Evolutionary conservation across 2,888 invertebrate genomes (phyloP), one percentile per base, ranked within the genome.

Genomic region (Stenodema calcarata): DNA sequence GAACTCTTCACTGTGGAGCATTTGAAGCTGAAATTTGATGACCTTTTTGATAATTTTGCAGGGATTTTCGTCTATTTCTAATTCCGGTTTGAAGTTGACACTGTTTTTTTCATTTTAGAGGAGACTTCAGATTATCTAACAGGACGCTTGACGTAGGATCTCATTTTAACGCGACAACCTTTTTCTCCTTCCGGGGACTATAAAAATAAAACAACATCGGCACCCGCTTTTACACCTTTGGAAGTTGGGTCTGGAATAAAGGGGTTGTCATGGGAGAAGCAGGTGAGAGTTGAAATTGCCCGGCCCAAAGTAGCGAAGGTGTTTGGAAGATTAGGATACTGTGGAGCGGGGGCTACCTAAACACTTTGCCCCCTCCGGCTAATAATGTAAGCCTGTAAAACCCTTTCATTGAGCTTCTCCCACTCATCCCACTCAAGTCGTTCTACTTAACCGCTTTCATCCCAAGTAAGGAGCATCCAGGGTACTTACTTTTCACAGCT

Each of bases 331-430:
- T 62, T 2, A 27, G 9, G 73, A 54, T n/a, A n/a, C n/a, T n/a
- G 73, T 7, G 30, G 73, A 11, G 73, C 11, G 35, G n/a, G 73
- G 41, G 41, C 73, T 73, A 28, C 35, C 73, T 16, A 73, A 73
- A 30, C 30, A 30, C 41, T 73, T 30, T 30, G 73, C 41, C 30
- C 35, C 35, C 41, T 41, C 35, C 41, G 30, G 73, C 73, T 73
- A 73, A 73, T 73, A 73, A 73, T 35, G 73, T 73, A 73, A 73
- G 73, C 73, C 41, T 73, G 73, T 73, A 73, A 73, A 73, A 30
- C 73, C 73, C 35, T 73, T 73, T 41, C 41, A 73, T 73, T 73
- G 73, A 73, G 73, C 41, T 73, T 16, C 73, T 73, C 28, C 18
- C n/a, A n/a, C n/a, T n/a, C n/a, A n/a, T n/a, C n/a, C 73, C 73